Conservation (phyloP, 2,797 vertebrate genomes). For the Holocentrus rufus region DNA sequence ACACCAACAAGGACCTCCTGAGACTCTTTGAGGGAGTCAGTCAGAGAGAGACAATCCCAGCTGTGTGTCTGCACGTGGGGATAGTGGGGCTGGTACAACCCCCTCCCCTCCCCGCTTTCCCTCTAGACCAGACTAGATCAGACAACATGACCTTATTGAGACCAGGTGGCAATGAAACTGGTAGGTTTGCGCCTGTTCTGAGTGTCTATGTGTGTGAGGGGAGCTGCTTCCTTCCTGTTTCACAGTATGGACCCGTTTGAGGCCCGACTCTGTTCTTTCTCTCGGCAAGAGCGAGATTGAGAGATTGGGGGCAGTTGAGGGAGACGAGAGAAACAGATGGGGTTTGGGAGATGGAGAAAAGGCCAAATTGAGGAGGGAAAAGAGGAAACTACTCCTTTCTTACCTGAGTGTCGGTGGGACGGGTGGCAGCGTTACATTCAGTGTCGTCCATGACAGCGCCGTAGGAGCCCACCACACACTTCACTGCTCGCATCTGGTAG, state of each 20-base stretch:
- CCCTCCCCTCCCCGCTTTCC: constrained; percentile 25
- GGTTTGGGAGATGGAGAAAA: neutral
- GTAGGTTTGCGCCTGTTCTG: constrained; percentile 41
- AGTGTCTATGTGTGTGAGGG: constrained; percentile 12
- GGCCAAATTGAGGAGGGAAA: neutral
- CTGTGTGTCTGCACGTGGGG: constrained; percentile 42
- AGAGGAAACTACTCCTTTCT: constrained; percentile 1
- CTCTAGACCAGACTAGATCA: constrained; percentile 48
- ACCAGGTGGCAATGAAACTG: constrained; percentile 62
- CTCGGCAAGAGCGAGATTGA: neutral
- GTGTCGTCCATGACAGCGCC: constrained; percentile 91
- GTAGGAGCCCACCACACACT: constrained; percentile 92
- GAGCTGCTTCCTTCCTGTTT: constrained; percentile 41
- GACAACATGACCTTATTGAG: constrained; percentile 66
- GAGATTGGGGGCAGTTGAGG: neutral
- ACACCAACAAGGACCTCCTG: neutral
- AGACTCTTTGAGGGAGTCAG: constrained; percentile 26
- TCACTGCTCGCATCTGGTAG: constrained; percentile 95
- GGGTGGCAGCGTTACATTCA: constrained; percentile 93
- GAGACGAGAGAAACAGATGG: neutral
- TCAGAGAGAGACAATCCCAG: constrained; percentile 28
- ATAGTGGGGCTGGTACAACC: constrained; percentile 20
- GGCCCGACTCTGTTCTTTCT: neutral
- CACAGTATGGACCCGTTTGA: constrained; percentile 25
- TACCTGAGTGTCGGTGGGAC: constrained; percentile 94